Evolutionary conservation across 53 echinoderm and acorn worm species (phyloP), one percentile per base, ranked within the genome.

Genomic region (Paracentrotus lividus): DNA sequence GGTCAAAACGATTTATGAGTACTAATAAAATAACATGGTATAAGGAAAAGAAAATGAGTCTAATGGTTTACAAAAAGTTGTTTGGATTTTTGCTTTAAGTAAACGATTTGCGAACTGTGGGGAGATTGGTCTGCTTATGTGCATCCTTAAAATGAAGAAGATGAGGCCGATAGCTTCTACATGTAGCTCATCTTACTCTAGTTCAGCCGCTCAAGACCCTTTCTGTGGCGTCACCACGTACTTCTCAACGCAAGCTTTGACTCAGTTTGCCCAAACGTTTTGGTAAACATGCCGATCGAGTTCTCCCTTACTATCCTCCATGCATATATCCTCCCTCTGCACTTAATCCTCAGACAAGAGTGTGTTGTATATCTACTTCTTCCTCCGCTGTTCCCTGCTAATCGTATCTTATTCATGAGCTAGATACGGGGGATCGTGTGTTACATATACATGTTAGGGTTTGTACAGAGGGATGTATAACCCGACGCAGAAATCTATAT

Each of bases 191-290:
- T 64, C 89, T 89, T 61, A 59, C 61, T 61, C 60, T 27, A 65
- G 64, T 42, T 89, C 89, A 64, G 42, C 43, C 43, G 24, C 65
- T 64, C 44, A 64, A 89, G 44, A 89, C 26, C 89, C 64, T 89
- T 89, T 89, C 26, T 33, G 8, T 58, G 89, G 89, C 89, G 89
- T 89, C 89, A 65, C 38, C 24, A 20, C 45, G 64, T 42, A 64
- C 89, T 89, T 89, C 42, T 89, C 24, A 89, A 60, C 89, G 89
- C 89, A 59, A 89, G 89, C 89, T 89, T 89, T 89, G 54, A 89
- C 89, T 89, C 89, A 59, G 89, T 58, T 89, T 89, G 89, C 65
- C 89, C 60, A 89, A 89, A 89, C 89, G 89, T 89, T 89, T 89
- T 64, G 86, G 89, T 89, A 89, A 89, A 89, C 89, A 89, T 21